phyloP scores from a whole-genome alignment of 2,113 vertebrate species.

The Cygnus atratus region DNA sequence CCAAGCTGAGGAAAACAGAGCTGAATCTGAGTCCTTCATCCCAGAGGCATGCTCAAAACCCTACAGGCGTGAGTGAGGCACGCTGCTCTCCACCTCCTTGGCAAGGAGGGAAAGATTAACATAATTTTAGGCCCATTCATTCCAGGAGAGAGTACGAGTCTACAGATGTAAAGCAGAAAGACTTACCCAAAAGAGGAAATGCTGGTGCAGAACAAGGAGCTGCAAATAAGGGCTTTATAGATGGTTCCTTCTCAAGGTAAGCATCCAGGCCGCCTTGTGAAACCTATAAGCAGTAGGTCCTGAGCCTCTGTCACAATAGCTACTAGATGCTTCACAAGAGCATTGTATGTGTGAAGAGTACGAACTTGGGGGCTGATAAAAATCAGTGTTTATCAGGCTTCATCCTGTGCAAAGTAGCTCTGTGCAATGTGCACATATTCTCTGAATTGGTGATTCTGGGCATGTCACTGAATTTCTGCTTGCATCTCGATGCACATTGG shows the following conservation, averaged over 20 bases:
- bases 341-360: neutral
- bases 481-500: neutral
- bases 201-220: neutral
- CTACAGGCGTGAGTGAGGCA: neutral
- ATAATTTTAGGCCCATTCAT: neutral
- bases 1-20: neutral
- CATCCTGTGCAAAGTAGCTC: neutral
- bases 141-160: neutral
- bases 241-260: neutral
- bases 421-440: fast-evolving
- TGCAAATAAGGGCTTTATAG: neutral
- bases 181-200: neutral
- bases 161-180: neutral
- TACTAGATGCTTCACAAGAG: neutral
- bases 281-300: neutral
- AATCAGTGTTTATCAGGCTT: neutral
- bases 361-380: neutral
- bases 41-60: neutral
- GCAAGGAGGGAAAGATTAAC: neutral
- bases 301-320: neutral
- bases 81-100: neutral
- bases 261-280: neutral
- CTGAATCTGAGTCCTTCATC: neutral
- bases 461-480: neutral
- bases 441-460: neutral